These are phyloP conservation scores for Oxytorus armatus DNA, from an alignment of 2,888 invertebrate genomes.

Conservation along the genomic window DNA sequence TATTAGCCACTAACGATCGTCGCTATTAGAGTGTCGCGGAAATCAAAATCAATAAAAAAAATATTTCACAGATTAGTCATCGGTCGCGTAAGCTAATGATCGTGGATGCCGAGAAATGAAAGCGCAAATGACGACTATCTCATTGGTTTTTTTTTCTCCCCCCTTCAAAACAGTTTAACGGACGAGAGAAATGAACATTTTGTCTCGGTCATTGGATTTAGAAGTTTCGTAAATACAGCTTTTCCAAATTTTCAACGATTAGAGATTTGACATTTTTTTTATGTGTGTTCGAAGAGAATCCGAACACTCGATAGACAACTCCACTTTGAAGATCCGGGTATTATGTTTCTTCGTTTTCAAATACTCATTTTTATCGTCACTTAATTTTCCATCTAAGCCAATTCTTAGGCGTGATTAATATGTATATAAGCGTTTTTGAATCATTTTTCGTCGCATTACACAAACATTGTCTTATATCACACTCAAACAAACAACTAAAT, in stretches of 20 bases:
- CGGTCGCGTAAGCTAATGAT: constrained; percentile 26
- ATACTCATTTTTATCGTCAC: neutral
- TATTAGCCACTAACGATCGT: constrained; percentile 55
- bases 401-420: neutral
- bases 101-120: constrained; percentile 8
- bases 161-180: too few species aligned
- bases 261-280: too few species aligned
- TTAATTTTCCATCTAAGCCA: neutral
- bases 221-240: too few species aligned
- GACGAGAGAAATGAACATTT: neutral
- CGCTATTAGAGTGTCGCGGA: constrained; percentile 34
- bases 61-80: constrained; percentile 40
- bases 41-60: constrained; percentile 18
- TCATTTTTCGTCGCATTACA: neutral
- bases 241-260: neutral
- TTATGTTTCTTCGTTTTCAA: too few species aligned
- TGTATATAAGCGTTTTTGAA: neutral
- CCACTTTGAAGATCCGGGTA: too few species aligned
- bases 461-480: too few species aligned
- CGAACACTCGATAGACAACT: too few species aligned
- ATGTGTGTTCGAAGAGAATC: too few species aligned
- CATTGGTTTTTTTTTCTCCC: too few species aligned
- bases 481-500: too few species aligned
- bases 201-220: neutral
- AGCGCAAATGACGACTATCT: neutral